phyloP scores from a whole-genome alignment of 2,888 invertebrate genomes.

The Trissoscelio sp. region DNA sequence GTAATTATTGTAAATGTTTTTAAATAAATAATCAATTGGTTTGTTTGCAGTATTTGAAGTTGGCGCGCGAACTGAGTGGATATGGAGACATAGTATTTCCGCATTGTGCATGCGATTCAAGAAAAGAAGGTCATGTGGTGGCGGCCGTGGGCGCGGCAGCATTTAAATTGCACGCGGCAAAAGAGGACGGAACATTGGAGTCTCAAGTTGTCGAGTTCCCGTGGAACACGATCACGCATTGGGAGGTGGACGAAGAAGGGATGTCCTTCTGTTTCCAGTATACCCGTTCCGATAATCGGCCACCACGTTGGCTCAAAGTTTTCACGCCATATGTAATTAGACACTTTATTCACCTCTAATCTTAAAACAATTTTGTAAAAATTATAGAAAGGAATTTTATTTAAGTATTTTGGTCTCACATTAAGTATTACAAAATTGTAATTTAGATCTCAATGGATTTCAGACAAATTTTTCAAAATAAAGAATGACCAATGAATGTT shows the following conservation, averaged over 20 bases:
- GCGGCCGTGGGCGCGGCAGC: conserved; percentile 88
- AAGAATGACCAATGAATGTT: too few relatives aligned
- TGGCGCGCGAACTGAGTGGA: conserved; percentile 94
- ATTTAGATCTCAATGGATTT: too few relatives aligned
- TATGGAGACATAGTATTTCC: conserved; percentile 98
- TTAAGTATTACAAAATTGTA: too few relatives aligned
- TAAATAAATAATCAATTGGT: too few relatives aligned
- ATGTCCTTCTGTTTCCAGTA: conserved; percentile 96
- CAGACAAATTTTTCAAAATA: too few relatives aligned
- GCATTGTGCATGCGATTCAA: conserved; percentile 95
- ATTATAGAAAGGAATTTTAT: too few relatives aligned
- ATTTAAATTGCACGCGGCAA: conserved; percentile 92
- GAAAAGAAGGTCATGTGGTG: conserved; percentile 94
- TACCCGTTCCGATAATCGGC: conserved; percentile 89
- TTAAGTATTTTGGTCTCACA: too few relatives aligned
- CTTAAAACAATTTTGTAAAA: too few relatives aligned
- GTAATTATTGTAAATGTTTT: too few relatives aligned
- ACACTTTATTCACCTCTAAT: background rate
- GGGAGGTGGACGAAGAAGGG: conserved; percentile 96
- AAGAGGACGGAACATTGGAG: conserved; percentile 91
- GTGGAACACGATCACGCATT: conserved; percentile 93
- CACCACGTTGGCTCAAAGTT: conserved; percentile 93
- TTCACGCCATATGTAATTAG: conserved; percentile 93
- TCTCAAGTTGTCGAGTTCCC: conserved; percentile 91
- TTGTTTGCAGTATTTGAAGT: conserved; percentile 88